phyloP scores from a whole-genome alignment of 2,113 vertebrate genomes.

The Ceratotherium simum region DNA sequence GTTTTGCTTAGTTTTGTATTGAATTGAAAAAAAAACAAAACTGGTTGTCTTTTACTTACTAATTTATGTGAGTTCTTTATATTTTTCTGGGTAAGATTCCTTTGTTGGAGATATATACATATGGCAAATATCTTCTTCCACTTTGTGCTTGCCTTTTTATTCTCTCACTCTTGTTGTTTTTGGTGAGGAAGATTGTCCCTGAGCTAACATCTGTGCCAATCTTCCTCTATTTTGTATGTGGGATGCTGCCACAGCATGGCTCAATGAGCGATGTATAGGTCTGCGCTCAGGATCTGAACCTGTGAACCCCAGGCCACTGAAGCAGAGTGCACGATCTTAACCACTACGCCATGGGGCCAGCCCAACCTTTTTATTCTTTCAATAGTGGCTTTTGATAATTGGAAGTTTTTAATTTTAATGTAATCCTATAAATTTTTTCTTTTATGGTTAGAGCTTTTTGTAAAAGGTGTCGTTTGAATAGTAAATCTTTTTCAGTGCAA shows the following conservation, averaged over 20 bases:
- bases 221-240: too few relatives aligned
- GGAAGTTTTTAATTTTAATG: background rate
- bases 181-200: too few relatives aligned
- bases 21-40: background rate
- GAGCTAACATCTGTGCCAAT: too few relatives aligned
- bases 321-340: too few relatives aligned
- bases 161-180: background rate
- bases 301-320: too few relatives aligned
- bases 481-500: background rate
- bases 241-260: too few relatives aligned
- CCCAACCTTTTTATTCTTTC: background rate
- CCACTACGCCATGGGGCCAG: too few relatives aligned
- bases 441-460: background rate
- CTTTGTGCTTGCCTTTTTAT: conserved; percentile 11
- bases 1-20: background rate
- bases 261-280: too few relatives aligned
- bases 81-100: background rate
- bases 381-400: background rate
- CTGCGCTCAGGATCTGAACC: too few relatives aligned
- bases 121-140: background rate
- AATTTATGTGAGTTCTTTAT: background rate
- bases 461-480: background rate
- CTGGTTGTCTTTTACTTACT: background rate
- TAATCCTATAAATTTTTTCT: background rate
- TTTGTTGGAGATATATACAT: background rate